phyloP scores from a whole-genome alignment of 2,797 vertebrate species.

The Spondyliosoma cantharus region DNA sequence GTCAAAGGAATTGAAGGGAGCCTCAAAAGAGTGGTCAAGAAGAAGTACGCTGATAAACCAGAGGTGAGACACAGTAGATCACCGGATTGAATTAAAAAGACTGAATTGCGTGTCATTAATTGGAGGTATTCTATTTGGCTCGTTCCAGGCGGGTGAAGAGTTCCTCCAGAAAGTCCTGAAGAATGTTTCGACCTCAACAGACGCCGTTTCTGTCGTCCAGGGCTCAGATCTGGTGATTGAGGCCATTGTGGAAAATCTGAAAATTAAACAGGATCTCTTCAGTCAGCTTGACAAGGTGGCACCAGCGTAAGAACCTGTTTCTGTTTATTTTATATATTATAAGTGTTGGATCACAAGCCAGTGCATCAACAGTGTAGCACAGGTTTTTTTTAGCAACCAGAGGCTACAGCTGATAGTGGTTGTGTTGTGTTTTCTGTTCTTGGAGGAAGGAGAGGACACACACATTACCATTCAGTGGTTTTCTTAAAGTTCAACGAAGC shows the following conservation, averaged over 20 bases:
- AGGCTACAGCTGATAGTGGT: not conserved
- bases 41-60: slow-evolving; percentile 96
- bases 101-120: not conserved
- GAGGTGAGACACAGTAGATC: slow-evolving; percentile 81
- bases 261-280: slow-evolving; percentile 92
- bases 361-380: no score
- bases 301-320: slow-evolving; percentile 85
- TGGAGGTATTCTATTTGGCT: not conserved
- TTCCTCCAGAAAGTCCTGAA: slow-evolving; percentile 90
- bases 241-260: slow-evolving; percentile 95
- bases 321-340: not conserved
- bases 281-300: slow-evolving; percentile 92
- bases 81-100: not conserved
- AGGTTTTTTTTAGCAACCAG: not conserved
- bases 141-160: slow-evolving; percentile 87
- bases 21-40: slow-evolving; percentile 92
- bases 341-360: not conserved
- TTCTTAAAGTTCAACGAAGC: not conserved
- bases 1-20: slow-evolving; percentile 90
- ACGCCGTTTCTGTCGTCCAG: slow-evolving; percentile 86
- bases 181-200: slow-evolving; percentile 88
- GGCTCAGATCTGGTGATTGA: slow-evolving; percentile 93
- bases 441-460: not conserved
- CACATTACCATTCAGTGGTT: not conserved
- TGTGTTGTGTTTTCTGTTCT: no score